phyloP scores from a whole-genome alignment of 2,797 vertebrate species.

The Lagodon rhomboides region DNA sequence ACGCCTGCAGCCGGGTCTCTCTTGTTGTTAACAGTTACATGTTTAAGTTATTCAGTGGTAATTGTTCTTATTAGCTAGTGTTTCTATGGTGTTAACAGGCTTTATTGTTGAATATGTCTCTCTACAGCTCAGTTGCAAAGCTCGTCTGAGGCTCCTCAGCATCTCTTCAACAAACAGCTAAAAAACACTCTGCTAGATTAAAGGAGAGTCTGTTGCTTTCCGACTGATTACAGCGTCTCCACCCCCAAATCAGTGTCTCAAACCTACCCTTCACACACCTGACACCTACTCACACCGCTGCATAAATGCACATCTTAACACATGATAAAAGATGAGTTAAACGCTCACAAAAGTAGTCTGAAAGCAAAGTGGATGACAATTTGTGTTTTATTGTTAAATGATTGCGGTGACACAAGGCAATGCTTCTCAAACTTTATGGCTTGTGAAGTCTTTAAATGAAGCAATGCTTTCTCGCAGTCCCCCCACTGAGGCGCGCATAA shows the following conservation, averaged over 20 bases:
- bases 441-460: slow-evolving; percentile 53
- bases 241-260: slow-evolving; percentile 36
- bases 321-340: background rate
- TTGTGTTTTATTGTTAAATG: slow-evolving; percentile 28
- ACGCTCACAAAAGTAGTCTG: background rate
- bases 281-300: background rate
- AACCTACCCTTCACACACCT: slow-evolving; percentile 7
- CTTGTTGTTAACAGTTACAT: background rate
- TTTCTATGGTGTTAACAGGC: background rate
- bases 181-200: slow-evolving; percentile 32
- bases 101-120: background rate
- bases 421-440: slow-evolving; percentile 36
- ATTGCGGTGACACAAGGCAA: slow-evolving; percentile 22
- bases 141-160: slow-evolving; percentile 9
- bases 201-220: slow-evolving; percentile 20
- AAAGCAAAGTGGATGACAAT: slow-evolving; percentile 8
- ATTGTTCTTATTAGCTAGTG: background rate
- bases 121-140: background rate
- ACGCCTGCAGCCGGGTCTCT: background rate
- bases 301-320: slow-evolving; percentile 5
- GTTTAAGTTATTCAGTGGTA: background rate
- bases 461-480: slow-evolving; percentile 21
- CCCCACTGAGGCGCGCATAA: slow-evolving; percentile 42
- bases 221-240: slow-evolving; percentile 33
- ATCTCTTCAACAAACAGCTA: slow-evolving; percentile 11